A percentile compares a stretch with the other conserved stretches of the same genome.
Conservation (phyloP, 2,888 invertebrate genomes). For the Melikaiella ostensackeni region DNA sequence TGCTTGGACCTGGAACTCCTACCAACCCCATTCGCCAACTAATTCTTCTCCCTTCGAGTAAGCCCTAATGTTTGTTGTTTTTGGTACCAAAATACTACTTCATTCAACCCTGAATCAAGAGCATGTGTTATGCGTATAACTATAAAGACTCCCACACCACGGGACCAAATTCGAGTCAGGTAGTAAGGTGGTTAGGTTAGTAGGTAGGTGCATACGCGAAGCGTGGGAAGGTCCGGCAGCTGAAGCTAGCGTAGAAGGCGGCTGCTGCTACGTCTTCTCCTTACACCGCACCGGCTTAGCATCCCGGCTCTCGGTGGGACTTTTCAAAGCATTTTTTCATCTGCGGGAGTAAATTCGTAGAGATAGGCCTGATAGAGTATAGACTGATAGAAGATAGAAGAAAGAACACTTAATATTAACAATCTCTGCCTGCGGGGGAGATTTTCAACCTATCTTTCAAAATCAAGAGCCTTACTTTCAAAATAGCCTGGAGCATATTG, state of each 20-base stretch:
- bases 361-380: too few relatives aligned
- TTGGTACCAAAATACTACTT: constrained; percentile 34
- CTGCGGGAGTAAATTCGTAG: not conserved
- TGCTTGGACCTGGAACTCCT: not conserved
- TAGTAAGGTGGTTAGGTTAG: constrained; percentile 55
- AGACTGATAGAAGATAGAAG: not conserved
- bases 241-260: constrained; percentile 65
- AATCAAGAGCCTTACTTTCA: not conserved
- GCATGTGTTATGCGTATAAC: constrained; percentile 26
- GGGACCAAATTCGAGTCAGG: constrained; percentile 48
- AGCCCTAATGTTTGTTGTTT: constrained; percentile 38
- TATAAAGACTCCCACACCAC: constrained; percentile 30
- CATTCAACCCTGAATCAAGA: constrained; percentile 32
- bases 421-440: not conserved
- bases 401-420: constrained; percentile 21
- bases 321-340: constrained; percentile 52
- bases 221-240: constrained; percentile 77
- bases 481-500: not conserved
- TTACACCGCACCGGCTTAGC: constrained; percentile 45
- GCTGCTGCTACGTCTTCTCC: constrained; percentile 60
- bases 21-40: not conserved
- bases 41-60: constrained; percentile 4
- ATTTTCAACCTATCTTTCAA: not conserved
- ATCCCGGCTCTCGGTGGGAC: constrained; percentile 47
- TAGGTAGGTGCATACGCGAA: constrained; percentile 68